Base-by-base conservation (phyloP, 2,113 vertebrate species). In the Chamaetylas fuelleborni region DNA sequence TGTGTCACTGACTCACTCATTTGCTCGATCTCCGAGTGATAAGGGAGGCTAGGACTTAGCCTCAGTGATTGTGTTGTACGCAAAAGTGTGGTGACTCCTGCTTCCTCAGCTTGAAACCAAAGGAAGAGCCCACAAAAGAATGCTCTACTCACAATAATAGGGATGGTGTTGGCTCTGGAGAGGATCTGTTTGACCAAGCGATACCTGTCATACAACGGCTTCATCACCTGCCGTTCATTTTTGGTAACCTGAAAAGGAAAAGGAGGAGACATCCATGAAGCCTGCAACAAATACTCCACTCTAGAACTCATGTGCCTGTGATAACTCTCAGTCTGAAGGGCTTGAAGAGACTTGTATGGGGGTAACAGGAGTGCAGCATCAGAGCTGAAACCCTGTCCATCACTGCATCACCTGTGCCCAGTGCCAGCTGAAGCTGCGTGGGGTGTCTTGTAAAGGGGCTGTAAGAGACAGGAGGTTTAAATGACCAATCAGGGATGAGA, bases 101-200 rank as follows among this genome's bases (percentile, higher is more conserved):
- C 51, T 81, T 83, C 83, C 88, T 84, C 62, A 58, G 65, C 81
- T 81, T 9, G 5, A 81, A 93, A 74, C 9, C 54, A 62, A 83
- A 77, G 31, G 53, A 81, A 83, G 0, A 71, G 28, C 5, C n/a
- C 65, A 11, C 43, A 25, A 6, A 64, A 60, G 64, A 70, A 45
- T 19, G 7, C 34, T 42, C 22, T 57, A 99, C 99, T 99, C 97
- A 99, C 99, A 72, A 99, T 99, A 96, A 99, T 98, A 9, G 99
- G 99, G 92, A 99, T 98, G 93, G 98, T 97, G 96, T 97, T 99
- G 86, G 98, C 99, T 96, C 99, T 97, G 95, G 98, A 99, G 57
- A 99, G 98, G 96, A 99, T 99, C 98, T 99, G 99, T 94, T 99
- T 99, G 96, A 99, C 98, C 94, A 99, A 97, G 43, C 99, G 98